Base-by-base conservation (phyloP, 2,113 vertebrate genomes). In the Tupaia chinensis region DNA sequence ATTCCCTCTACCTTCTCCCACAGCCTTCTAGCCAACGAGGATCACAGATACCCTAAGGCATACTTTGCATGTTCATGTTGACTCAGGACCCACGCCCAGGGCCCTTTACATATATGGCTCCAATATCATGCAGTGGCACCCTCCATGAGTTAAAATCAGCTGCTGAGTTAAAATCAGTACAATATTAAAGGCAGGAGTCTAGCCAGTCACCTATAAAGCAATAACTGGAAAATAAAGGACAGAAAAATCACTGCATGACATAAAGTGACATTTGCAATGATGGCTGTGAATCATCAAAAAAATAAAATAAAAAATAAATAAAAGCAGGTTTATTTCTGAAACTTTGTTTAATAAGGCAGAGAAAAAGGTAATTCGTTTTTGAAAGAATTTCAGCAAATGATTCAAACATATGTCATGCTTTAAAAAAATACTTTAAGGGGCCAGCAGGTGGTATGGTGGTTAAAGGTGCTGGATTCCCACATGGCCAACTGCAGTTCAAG, bases 381-480 rank as follows among this genome's bases (percentile, higher is more conserved):
- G 9, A 76, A 90, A 58, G 54, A 13, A 22, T 66, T 77, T 29
- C 4, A 17, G 60, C 25, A 60, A 91, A 81, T 1, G 12, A 70
- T 96, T 95, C n/a, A 86, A 95, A 95, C 90, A 29, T 77, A 15
- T 14, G 16, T 89, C 76, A 66, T 70, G 44, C 56, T 56, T 74
- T 87, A 54, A 78, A 89, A 88, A 53, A n/a, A 90, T 76, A 44
- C 44, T 44, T 44, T 4, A 44, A 44, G 44, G 44, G 44, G 3
- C 44, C 44, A 44, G 44, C 44, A 44, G 44, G 5, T 44, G 44
- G 44, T 44, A 44, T 44, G 44, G 44, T 44, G 44, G 44, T 44
- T 44, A 44, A 44, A 44, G 44, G 44, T 44, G 4, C 44, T 44
- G 44, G 44, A 44, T 44, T 44, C 44, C 44, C 44, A 44, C 44